Conservation (phyloP, 2,797 vertebrate genomes). For the Phrynocephalus guinanensis region DNA sequence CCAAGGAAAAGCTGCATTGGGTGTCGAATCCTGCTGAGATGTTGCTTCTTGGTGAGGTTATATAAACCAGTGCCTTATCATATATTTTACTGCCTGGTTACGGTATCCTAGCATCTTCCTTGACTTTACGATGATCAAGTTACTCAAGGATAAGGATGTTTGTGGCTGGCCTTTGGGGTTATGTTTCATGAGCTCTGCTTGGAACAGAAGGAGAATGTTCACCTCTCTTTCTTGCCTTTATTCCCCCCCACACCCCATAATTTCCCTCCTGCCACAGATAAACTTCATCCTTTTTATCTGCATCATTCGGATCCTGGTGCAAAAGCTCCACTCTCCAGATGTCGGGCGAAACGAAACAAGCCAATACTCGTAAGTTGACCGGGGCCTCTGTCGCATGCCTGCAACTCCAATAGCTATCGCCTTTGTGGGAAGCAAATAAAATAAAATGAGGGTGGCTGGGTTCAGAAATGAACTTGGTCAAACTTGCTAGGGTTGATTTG, state of each 20-base stretch:
- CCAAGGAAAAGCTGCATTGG: constrained; percentile 7
- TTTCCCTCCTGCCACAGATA: constrained; percentile 78
- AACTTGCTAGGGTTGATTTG: neutral
- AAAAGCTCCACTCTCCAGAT: constrained; percentile 95
- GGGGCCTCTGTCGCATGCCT: too few species aligned
- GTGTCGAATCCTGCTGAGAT: neutral
- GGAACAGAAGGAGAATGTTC: neutral
- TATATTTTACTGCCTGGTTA: neutral
- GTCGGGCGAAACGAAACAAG: constrained; percentile 91
- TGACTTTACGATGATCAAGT: too few species aligned
- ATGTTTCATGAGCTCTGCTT: neutral
- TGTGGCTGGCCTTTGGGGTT: neutral
- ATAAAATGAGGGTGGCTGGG: neutral
- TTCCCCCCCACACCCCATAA: too few species aligned
- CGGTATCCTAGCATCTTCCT: neutral
- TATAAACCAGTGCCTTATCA: neutral
- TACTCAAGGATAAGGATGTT: neutral
- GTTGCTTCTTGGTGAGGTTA: neutral
- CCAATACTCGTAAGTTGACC: constrained; percentile 90
- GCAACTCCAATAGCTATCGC: too few species aligned
- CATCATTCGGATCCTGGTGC: constrained; percentile 94
- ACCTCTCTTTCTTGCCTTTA: neutral
- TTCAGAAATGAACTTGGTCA: neutral
- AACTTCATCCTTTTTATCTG: constrained; percentile 95
- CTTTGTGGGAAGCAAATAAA: neutral